Evolutionary conservation across 2,888 invertebrate genomes (phyloP), one percentile per base, ranked within the genome.

Genomic region (Drosophila mimetica): DNA sequence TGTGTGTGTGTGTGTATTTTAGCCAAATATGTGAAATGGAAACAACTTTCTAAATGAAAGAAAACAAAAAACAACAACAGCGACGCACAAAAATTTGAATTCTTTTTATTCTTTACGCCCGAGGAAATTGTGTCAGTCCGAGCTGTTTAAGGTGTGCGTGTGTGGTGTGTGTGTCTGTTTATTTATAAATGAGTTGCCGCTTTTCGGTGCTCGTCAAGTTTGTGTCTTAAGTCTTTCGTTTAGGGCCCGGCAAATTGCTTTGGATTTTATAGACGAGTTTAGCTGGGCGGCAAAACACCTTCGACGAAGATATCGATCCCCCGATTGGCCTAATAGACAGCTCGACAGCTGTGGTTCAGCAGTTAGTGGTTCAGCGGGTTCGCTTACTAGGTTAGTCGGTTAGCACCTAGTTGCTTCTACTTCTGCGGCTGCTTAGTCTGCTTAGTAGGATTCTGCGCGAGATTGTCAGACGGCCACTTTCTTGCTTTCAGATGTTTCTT

Each of bases 301-400:
- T 36, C 14, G 16, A 30, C 11, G 47, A 48, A 46, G 37, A 63
- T 61, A 75, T 58, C 32, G 39, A 46, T 54, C 22, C 46, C 39
- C 59, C 41, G 50, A 61, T 52, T 22, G 18, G 44, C 34, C 53
- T n/a, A 36, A 28, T 14, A 36, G 18, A 14, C 25, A 25, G 11
- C 30, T 57, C 41, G 65, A 46, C 64, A 53, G 46, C 61, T 59
- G 39, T 48, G 85, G 37, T 30, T 30, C 30, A 30, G 9, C 6
- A 16, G 74, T 63, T 77, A 75, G 77, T 82, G 67, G 87, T 69
- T 75, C 70, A 70, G 75, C 83, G 71, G 65, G 77, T 86, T 86
- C 81, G 70, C 69, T 88, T 89, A 88, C 79, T 89, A 76, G 88
- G 88, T 89, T 89, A 89, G 88, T 89, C 89, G 89, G 89, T 87